Conservation (phyloP, 2,113 vertebrate species). For the Thinocorus orbignyianus region DNA sequence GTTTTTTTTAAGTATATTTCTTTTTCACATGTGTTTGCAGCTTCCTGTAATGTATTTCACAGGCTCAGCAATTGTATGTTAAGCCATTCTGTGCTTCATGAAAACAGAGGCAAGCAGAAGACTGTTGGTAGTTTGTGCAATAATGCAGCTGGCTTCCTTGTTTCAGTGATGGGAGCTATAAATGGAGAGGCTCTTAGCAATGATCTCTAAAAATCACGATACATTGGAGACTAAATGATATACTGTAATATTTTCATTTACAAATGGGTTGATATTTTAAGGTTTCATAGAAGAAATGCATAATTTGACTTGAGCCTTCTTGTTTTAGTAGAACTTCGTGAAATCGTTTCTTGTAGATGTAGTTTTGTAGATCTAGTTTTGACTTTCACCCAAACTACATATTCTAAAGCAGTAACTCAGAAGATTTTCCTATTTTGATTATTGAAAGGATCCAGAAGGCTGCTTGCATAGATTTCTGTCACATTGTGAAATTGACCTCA, state of each 20-base stretch:
- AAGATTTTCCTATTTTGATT: neutral
- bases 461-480: neutral
- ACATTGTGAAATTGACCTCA: neutral
- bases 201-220: accelerated
- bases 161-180: neutral
- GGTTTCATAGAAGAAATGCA: neutral
- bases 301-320: neutral
- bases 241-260: neutral
- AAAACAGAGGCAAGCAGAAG: neutral
- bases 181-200: neutral
- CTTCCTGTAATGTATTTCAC: neutral
- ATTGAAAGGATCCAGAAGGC: neutral
- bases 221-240: neutral
- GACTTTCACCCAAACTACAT: neutral
- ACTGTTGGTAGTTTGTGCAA: neutral
- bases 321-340: neutral
- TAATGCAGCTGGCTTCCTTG: neutral
- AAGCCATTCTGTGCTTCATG: neutral
- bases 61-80: neutral
- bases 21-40: neutral
- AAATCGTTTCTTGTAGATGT: neutral
- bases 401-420: neutral
- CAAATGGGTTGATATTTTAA: neutral
- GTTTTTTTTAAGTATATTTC: neutral
- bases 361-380: neutral